Evolutionary conservation across 2,113 vertebrate species (phyloP).

Genomic region (Poicephalus gulielmi): DNA sequence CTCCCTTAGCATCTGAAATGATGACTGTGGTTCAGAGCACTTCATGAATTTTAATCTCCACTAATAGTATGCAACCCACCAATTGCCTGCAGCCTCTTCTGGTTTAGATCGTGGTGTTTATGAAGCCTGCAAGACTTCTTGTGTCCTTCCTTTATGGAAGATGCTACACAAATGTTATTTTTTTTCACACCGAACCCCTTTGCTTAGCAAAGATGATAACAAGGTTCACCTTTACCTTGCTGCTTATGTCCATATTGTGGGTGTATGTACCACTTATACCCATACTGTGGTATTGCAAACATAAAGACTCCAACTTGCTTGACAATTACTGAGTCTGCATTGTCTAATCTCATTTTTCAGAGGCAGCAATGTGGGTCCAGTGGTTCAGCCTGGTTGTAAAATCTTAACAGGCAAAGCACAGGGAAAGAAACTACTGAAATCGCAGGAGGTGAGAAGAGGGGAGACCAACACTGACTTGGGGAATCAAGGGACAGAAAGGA

Average conservation of each 20-base stretch:
- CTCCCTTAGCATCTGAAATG: neutral
- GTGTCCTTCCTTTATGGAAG: neutral
- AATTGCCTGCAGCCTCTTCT: neutral
- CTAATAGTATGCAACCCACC: neutral
- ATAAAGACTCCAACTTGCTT: neutral
- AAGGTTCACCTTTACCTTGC: neutral
- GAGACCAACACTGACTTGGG: neutral
- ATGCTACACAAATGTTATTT: neutral
- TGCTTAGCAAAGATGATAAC: neutral
- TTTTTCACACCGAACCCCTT: neutral
- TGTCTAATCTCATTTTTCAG: neutral
- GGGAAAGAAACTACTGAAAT: neutral
- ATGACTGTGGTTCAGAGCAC: neutral
- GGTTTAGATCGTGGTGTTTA: neutral
- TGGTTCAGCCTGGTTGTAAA: neutral
- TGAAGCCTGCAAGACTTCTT: neutral
- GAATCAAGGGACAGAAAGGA: neutral
- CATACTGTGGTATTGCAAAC: neutral
- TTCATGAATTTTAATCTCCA: neutral
- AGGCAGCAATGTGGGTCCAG: neutral
- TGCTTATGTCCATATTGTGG: neutral
- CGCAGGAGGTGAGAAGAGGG: neutral
- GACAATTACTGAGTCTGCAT: neutral
- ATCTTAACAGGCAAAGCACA: neutral
- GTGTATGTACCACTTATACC: neutral